Evolutionary conservation across 2,797 vertebrate genomes (phyloP).

Genomic region (Dicrostonyx torquatus): DNA sequence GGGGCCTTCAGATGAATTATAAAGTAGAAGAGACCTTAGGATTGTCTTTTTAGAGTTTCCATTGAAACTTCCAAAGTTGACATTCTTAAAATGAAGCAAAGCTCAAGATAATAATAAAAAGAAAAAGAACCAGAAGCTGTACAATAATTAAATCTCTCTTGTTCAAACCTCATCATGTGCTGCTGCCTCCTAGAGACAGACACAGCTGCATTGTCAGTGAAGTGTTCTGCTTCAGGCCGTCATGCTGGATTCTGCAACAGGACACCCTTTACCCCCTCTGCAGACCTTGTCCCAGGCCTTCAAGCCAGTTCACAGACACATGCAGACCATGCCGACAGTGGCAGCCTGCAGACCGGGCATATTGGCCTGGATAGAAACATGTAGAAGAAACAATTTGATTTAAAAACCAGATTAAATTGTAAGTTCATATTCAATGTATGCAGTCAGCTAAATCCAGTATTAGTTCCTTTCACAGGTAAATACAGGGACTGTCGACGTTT

Average conservation of each 20-base stretch:
- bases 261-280: background rate
- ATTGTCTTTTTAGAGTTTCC: background rate
- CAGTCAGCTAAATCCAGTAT: constrained; percentile 15
- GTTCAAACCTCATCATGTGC: background rate
- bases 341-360: background rate
- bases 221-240: background rate
- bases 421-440: background rate
- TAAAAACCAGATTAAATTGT: background rate
- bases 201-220: accelerated
- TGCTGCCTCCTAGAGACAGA: background rate
- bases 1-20: background rate
- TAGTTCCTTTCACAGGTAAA: constrained; percentile 46
- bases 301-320: background rate
- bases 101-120: background rate
- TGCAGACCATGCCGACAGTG: background rate
- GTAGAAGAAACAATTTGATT: background rate
- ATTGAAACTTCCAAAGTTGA: constrained; percentile 1
- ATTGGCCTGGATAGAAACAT: background rate
- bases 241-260: background rate
- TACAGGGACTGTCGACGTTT: background rate
- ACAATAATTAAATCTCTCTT: background rate
- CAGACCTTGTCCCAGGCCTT: background rate
- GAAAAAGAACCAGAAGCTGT: background rate
- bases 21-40: background rate
- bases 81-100: constrained; percentile 26